phyloP scores from a whole-genome alignment of 1,140 invertebrate species.

The Rhyzopertha dominica region DNA sequence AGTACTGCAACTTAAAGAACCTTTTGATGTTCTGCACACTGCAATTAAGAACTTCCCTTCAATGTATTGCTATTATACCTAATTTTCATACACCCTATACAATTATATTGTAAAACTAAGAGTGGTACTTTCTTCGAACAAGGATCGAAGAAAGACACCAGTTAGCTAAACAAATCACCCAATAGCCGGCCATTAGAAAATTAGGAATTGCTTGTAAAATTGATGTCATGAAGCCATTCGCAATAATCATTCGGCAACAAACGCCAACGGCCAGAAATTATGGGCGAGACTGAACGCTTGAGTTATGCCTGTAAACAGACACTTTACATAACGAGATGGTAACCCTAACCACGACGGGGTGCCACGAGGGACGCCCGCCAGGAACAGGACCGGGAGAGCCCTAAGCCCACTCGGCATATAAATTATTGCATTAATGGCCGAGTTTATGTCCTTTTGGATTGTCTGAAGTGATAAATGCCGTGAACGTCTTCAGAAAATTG shows the following conservation, averaged over 20 bases:
- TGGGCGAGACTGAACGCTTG: constrained; percentile 35
- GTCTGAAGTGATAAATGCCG: too few relatives aligned
- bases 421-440: too few relatives aligned
- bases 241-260: constrained; percentile 36
- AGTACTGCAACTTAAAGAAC: too few relatives aligned
- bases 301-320: constrained; percentile 43
- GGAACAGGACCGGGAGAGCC: too few relatives aligned
- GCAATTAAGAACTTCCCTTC: too few relatives aligned
- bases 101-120: too few relatives aligned
- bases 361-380: too few relatives aligned
- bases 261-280: constrained; percentile 30
- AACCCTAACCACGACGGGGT: constrained; percentile 34
- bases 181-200: constrained; percentile 38
- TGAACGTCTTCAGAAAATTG: constrained; percentile 15
- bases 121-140: too few relatives aligned
- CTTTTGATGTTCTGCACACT: too few relatives aligned
- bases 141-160: constrained; percentile 12
- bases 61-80: too few relatives aligned
- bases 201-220: constrained; percentile 35
- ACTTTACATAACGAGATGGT: constrained; percentile 45
- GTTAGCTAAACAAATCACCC: constrained; percentile 32
- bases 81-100: too few relatives aligned
- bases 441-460: constrained; percentile 16
- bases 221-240: constrained; percentile 34
- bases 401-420: too few relatives aligned